Percentiles rank a stretch among this genome's conserved stretches.
phyloP scores from a whole-genome alignment of 37 sponge, comb jelly and placozoan genomes.

The Tethya wilhelma region DNA sequence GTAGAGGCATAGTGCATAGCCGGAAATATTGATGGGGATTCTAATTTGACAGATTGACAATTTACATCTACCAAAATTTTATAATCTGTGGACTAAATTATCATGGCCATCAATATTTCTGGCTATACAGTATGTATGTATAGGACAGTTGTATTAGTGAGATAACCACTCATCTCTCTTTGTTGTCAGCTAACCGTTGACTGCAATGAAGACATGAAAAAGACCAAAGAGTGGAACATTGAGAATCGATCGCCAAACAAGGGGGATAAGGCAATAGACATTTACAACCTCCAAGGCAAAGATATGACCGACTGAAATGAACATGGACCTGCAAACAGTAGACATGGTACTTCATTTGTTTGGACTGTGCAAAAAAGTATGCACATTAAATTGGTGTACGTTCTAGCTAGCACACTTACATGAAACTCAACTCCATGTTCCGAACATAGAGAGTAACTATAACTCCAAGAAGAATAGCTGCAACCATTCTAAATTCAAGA shows the following conservation, averaged over 20 bases:
- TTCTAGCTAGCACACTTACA: neutral
- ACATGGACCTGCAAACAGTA: constrained; percentile 12
- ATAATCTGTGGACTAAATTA: neutral
- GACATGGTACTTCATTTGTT: neutral
- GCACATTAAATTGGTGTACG: neutral
- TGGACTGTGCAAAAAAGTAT: too few species aligned
- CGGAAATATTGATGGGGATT: too few species aligned
- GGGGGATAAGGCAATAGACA: constrained; percentile 68
- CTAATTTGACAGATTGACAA: too few species aligned
- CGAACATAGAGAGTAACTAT: constrained; percentile 20
- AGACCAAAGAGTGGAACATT: constrained; percentile 59
- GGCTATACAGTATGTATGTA: neutral
- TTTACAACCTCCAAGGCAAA: constrained; percentile 47
- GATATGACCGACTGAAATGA: constrained; percentile 21
- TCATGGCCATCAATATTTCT: too few species aligned
- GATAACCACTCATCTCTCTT: too few species aligned
- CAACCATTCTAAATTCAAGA: constrained; percentile 14
- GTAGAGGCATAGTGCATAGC: too few species aligned
- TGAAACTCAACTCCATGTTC: neutral
- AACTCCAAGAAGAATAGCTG: neutral
- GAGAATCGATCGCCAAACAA: constrained; percentile 68
- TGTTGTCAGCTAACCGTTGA: constrained; percentile 34
- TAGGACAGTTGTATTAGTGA: too few species aligned
- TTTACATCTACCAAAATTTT: too few species aligned
- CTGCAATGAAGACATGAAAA: constrained; percentile 53